A percentile compares a stretch with the other conserved stretches of the same genome.
These are phyloP conservation scores for Apus apus DNA, from an alignment of 2,113 vertebrate genomes.

Conservation along the genomic window DNA sequence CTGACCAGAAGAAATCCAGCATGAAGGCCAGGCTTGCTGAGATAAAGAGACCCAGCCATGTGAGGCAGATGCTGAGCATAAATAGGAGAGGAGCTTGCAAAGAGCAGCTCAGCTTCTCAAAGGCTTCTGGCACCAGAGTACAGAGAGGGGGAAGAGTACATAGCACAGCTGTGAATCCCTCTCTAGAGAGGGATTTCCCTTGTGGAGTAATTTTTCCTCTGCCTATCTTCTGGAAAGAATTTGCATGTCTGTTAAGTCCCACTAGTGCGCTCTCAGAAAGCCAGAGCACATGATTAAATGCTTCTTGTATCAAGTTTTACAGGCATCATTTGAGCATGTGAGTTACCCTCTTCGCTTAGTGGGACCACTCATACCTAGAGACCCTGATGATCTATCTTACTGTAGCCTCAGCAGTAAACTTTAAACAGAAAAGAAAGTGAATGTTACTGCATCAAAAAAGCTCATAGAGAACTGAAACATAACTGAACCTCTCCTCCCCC, in stretches of 20 bases:
- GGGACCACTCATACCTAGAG: background rate
- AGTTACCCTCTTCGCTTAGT: background rate
- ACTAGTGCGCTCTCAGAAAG: background rate
- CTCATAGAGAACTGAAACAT: background rate
- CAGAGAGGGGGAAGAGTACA: background rate
- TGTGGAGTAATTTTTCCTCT: background rate
- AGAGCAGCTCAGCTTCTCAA: background rate
- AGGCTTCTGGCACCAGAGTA: background rate
- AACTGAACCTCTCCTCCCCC: background rate
- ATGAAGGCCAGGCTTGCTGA: background rate
- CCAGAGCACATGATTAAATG: background rate
- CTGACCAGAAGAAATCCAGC: background rate
- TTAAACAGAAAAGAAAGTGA: background rate
- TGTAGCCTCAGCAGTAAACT: background rate
- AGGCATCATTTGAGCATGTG: background rate
- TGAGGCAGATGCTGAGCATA: background rate
- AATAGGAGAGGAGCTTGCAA: background rate
- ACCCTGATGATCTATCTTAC: background rate
- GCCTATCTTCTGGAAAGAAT: background rate
- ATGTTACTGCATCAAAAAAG: background rate
- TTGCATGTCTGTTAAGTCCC: background rate
- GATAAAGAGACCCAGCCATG: background rate
- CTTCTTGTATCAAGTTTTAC: background rate
- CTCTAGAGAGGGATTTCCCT: slow-evolving; percentile 1
- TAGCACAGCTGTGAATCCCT: background rate